Evolutionary conservation across 2,113 vertebrate genomes (phyloP), one percentile per base, ranked within the genome.

Genomic region (Progne subis): DNA sequence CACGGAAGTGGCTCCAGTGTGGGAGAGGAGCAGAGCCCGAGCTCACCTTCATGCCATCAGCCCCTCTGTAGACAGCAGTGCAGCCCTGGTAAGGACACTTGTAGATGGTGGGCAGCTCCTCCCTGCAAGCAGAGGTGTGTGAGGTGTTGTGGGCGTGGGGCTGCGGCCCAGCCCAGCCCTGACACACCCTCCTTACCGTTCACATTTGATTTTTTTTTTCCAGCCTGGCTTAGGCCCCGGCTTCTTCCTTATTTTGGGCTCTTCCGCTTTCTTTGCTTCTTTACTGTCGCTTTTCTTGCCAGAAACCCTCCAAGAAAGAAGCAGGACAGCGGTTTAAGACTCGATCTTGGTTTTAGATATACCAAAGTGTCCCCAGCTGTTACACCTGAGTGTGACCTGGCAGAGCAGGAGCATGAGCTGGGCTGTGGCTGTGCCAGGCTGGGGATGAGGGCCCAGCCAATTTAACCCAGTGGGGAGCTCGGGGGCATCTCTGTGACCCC

Each of bases 21-120:
- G 50, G 34, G 79, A 11, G 8, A 24, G 70, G 19, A 87, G 47
- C 59, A 50, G 77, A 8, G 31, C 32, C 59, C 1, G 1, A 20
- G 31, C 98, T 97, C 52, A 99, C 99, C 99, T 99, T 99, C 97
- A 99, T 98, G 69, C 99, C 99, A 2, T 99, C 99, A 0, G 99
- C 98, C 11, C 99, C 99, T 69, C 99, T 97, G 91, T 99, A 99
- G 53, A 99, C 99, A 0, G 99, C 99, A 0, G 99, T 99, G 67
- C 99, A 99, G 85, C 99, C 99, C 97, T 99, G 99, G 95, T 99
- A 98, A 28, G 98, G 99, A 98, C 99, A 99, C 98, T 99, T 99
- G 96, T 99, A 99, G 97, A 99, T 99, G 96, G 99, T 99, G 34
- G 99, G 99, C 65, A 99, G 98, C 97, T 99, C 99, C 98, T 99